Evolutionary conservation across 2,113 vertebrate species (phyloP).

Genomic region (Dicaeum eximium): DNA sequence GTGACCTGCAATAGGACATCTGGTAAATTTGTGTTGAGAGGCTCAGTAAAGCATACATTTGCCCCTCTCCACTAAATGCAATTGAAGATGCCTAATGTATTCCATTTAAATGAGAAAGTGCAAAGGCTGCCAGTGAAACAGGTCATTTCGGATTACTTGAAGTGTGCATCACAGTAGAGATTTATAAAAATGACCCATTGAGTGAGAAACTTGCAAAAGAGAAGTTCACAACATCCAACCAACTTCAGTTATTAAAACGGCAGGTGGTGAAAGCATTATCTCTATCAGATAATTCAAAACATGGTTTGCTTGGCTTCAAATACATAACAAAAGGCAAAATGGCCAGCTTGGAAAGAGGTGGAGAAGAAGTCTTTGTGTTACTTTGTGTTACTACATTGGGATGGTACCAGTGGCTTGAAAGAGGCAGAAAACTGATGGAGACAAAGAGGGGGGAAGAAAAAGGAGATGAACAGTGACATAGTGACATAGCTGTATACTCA

Average conservation of each 20-base stretch:
- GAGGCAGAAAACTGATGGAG: not conserved
- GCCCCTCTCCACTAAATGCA: not conserved
- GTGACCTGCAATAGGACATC: constrained; percentile 24
- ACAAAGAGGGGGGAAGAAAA: not conserved
- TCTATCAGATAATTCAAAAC: not conserved
- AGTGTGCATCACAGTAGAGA: not conserved
- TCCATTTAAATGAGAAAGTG: not conserved
- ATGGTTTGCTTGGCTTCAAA: not conserved
- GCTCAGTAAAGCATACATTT: not conserved
- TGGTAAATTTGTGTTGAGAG: not conserved
- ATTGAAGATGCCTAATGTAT: not conserved
- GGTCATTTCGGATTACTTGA: not conserved
- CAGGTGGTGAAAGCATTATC: not conserved
- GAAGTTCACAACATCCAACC: not conserved
- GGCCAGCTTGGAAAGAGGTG: not conserved
- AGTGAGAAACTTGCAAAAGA: not conserved
- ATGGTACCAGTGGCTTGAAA: accelerated
- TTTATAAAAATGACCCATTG: not conserved
- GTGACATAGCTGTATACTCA: not conserved
- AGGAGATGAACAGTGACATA: not conserved
- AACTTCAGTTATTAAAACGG: not conserved
- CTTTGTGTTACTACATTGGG: accelerated
- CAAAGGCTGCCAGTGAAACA: not conserved
- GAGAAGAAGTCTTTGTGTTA: not conserved
- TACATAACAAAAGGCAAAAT: not conserved